Percentiles rank a stretch among this genome's conserved stretches.
These are phyloP conservation scores for Eidolon helvum DNA, from an alignment of 2,113 vertebrate species.

Conservation along the genomic window DNA sequence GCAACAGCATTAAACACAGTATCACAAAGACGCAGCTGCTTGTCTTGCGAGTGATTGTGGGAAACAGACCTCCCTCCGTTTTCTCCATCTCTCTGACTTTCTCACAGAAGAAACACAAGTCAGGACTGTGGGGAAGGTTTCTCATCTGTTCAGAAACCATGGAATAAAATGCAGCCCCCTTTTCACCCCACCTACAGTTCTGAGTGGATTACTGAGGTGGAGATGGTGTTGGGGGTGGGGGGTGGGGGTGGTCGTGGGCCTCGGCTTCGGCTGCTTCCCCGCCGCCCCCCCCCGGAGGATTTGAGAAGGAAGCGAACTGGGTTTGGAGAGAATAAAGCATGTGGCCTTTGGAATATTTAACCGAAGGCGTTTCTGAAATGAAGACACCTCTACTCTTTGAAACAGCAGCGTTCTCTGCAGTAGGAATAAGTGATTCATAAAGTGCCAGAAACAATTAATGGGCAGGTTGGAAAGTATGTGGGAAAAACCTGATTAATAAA, in stretches of 20 bases:
- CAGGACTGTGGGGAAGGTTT: background rate
- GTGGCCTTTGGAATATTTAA: background rate
- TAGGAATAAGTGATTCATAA: background rate
- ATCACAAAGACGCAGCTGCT: background rate
- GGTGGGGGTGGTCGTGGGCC: background rate
- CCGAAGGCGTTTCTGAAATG: background rate
- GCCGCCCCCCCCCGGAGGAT: accelerated
- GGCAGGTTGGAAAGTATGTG: background rate
- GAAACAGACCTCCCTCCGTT: background rate
- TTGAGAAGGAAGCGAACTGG: background rate
- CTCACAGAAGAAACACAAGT: background rate
- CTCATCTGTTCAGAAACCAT: background rate
- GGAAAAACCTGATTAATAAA: background rate
- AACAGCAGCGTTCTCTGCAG: background rate
- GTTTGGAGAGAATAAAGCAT: background rate
- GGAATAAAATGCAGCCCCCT: background rate
- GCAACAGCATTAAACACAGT: background rate
- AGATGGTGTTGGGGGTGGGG: background rate
- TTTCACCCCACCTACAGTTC: background rate
- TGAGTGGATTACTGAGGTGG: background rate
- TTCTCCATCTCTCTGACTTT: background rate
- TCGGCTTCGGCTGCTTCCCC: background rate
- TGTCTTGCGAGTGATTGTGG: background rate
- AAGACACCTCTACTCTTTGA: background rate
- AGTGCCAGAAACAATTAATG: background rate